A percentile compares a stretch with the other conserved stretches of the same genome.
Conservation (phyloP, 2,113 vertebrate species). For the Bufo bufo region DNA sequence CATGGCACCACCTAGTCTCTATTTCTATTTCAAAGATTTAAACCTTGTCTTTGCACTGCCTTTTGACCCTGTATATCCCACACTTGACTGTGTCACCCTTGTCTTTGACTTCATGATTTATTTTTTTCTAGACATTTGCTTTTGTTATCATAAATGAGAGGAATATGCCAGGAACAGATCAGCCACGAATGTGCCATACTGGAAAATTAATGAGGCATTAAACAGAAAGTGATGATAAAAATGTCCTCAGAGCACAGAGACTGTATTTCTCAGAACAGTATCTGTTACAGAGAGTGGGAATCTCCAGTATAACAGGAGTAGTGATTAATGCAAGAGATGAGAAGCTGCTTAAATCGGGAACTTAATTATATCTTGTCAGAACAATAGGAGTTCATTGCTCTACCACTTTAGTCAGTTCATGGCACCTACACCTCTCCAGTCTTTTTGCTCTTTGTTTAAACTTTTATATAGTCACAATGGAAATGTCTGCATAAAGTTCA, state of each 20-base stretch:
- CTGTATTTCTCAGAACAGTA: conserved; percentile 38
- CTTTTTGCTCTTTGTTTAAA: not conserved
- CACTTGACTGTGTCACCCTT: conserved; percentile 20
- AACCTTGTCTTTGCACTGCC: conserved; percentile 19
- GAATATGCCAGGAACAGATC: conserved; percentile 53
- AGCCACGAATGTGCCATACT: conserved; percentile 33
- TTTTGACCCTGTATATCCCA: conserved; percentile 15
- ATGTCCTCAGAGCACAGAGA: conserved; percentile 36
- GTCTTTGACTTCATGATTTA: conserved; percentile 52
- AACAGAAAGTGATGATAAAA: conserved; percentile 55
- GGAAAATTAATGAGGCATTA: conserved; percentile 55
- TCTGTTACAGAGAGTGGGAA: conserved; percentile 43
- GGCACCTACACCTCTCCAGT: not conserved
- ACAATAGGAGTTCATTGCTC: not conserved
- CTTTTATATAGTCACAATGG: not conserved
- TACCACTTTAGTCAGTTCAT: not conserved
- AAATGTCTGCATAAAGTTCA: not conserved
- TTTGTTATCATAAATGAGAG: conserved; percentile 46
- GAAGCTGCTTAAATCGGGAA: conserved; percentile 10
- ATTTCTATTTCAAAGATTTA: conserved; percentile 25
- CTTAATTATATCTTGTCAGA: conserved; percentile 34
- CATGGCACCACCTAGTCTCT: not conserved
- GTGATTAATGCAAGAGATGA: conserved; percentile 40
- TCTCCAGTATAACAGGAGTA: conserved; percentile 43
- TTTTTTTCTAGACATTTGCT: conserved; percentile 50